A percentile compares a stretch with the other conserved stretches of the same genome.
These are phyloP conservation scores for Scartelaos histophorus DNA, from an alignment of 2,113 vertebrate species.

Conservation along the genomic window DNA sequence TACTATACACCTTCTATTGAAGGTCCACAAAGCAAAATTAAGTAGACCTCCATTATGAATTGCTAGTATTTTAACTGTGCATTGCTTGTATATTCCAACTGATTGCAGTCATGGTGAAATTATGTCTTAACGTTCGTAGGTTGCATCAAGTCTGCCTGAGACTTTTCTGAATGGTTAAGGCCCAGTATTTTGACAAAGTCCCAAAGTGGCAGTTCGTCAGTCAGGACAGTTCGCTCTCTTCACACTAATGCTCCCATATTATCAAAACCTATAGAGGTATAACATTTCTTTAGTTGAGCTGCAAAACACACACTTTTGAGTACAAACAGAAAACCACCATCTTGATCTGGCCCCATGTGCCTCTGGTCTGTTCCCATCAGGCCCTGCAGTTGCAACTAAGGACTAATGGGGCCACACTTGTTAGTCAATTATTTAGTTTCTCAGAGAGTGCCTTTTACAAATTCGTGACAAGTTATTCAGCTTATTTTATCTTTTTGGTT, in stretches of 20 bases:
- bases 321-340: slow-evolving; percentile 32
- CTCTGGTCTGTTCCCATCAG: slow-evolving; percentile 70
- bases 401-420: slow-evolving; percentile 53
- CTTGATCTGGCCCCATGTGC: slow-evolving; percentile 39
- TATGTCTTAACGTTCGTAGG: no score
- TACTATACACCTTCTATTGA: no score
- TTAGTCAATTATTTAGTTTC: slow-evolving; percentile 41
- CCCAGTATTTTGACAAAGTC: not conserved
- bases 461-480: not conserved
- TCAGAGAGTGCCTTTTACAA: slow-evolving; percentile 9
- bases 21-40: no score
- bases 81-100: no score
- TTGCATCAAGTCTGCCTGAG: not conserved
- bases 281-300: slow-evolving; percentile 56
- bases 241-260: slow-evolving; percentile 48
- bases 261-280: slow-evolving; percentile 59
- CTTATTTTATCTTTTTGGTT: no score
- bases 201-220: slow-evolving; percentile 35
- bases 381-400: slow-evolving; percentile 51
- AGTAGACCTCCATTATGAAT: no score
- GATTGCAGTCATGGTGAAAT: no score
- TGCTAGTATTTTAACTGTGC: no score
- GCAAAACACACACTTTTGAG: slow-evolving; percentile 30
- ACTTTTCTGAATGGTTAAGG: not conserved
- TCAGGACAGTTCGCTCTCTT: slow-evolving; percentile 33